Base-by-base conservation (phyloP, 2,797 vertebrate species). In the Phrynocephalus vlangalii region DNA sequence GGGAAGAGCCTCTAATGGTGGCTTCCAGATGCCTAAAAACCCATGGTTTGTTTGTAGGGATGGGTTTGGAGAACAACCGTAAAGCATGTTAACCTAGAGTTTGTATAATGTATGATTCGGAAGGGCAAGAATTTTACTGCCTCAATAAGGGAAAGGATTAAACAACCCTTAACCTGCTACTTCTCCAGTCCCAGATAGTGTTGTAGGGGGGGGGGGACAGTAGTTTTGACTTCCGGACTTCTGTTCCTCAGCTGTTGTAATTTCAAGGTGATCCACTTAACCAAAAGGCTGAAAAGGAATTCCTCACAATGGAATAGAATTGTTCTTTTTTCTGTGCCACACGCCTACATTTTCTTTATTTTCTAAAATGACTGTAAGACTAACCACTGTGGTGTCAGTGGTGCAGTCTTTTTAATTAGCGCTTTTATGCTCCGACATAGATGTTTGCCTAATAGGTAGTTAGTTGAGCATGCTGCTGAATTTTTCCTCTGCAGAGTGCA, bases 401-500 rank as follows among this genome's bases (percentile, higher is more conserved):
- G 56, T 88, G 93, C 91, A 11, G 18, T 85, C 78, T 38, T 83
- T 87, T 63, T 86, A 82, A 88, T 86, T 6, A 1, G 52, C 82
- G 82, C 33, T 80, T 83, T 89, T 83, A 82, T 72, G 26, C 72
- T 92, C 24, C 3, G 0, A 5, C 73, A 72, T 24, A 87, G 79
- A 73, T 44, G 13, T 44, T 30, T 1, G 72, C 83, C 76, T 92
- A 90, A 90, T 87, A 73, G 26, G 72, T 80, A 16, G 56, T 82
- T 86, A 87, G 63, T 24, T 82, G 60, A 88, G 15, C 44, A 70
- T 86, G 6, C 44, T 88, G 22, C 44, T 76, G 77, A 93, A 86
- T 86, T 87, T 86, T 87, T 70, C 70, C 76, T 79, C 83, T 75
- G 10, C 15, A 90, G 38, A 87, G 79, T 84, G 30, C 88, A 91